Conservation (phyloP, 2,797 vertebrate genomes). For the Pangasius mekongensis region DNA sequence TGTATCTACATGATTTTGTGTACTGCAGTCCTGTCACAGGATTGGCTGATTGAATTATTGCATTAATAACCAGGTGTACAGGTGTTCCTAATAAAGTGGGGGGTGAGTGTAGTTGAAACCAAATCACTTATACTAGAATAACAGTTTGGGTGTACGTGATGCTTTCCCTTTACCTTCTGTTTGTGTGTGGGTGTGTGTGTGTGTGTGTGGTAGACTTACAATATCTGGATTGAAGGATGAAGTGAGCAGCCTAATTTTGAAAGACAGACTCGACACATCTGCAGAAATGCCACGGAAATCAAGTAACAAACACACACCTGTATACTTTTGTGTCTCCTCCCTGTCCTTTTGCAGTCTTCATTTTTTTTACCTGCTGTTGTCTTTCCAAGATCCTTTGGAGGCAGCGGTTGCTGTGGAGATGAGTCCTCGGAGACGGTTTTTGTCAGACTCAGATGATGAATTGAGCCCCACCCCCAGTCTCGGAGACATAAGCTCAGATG, state of each 20-base stretch:
- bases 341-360: background rate
- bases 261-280: constrained; percentile 58
- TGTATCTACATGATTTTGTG: background rate
- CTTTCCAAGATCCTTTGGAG: constrained; percentile 6
- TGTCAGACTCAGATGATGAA: constrained; percentile 71
- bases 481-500: constrained; percentile 78
- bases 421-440: constrained; percentile 25
- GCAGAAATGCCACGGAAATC: constrained; percentile 55
- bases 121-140: background rate
- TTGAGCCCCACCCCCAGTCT: constrained; percentile 79
- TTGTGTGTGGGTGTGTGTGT: background rate
- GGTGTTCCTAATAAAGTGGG: background rate
- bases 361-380: constrained; percentile 11
- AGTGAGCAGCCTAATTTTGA: constrained; percentile 68
- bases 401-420: constrained; percentile 38
- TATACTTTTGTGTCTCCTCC: background rate
- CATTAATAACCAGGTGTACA: background rate
- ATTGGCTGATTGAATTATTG: background rate
- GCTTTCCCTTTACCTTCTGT: background rate
- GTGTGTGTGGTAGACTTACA: constrained; percentile 63
- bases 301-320: constrained; percentile 54
- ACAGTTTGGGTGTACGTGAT: background rate
- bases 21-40: background rate
- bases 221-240: constrained; percentile 78
- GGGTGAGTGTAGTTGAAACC: background rate